A percentile compares a stretch with the other conserved stretches of the same genome.
These are phyloP conservation scores for Drosophila fuyamai DNA, from an alignment of 1,140 invertebrate species.

Conservation along the genomic window DNA sequence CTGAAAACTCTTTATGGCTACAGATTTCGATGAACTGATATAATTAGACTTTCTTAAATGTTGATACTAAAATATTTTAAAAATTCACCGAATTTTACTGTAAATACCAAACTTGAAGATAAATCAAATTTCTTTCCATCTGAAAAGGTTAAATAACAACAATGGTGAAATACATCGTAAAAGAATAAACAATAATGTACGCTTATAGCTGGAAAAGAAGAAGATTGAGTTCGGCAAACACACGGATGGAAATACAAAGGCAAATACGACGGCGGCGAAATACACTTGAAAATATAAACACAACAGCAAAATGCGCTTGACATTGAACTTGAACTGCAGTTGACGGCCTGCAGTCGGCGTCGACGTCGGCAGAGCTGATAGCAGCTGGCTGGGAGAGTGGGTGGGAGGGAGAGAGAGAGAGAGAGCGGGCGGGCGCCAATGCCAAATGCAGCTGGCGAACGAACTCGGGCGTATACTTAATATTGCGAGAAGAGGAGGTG, in stretches of 20 bases:
- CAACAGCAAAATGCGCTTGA: conserved; percentile 75
- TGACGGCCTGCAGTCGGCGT: conserved; percentile 25
- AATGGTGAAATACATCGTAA: conserved; percentile 46
- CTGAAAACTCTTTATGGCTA: too few species aligned
- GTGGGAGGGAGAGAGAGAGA: neutral
- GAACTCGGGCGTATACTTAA: conserved; percentile 43
- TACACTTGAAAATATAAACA: conserved; percentile 47
- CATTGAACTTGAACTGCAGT: conserved; percentile 83
- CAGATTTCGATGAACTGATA: too few species aligned
- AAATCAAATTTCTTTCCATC: conserved; percentile 28
- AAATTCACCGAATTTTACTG: neutral
- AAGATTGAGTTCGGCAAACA: conserved; percentile 13
- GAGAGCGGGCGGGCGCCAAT: conserved; percentile 8
- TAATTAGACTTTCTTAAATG: too few species aligned
- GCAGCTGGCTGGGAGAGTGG: conserved; percentile 2
- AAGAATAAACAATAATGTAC: conserved; percentile 60
- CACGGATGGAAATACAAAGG: conserved; percentile 42
- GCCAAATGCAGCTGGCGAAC: conserved; percentile 43
- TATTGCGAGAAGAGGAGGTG: neutral
- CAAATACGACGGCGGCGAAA: conserved; percentile 12
- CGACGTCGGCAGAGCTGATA: conserved; percentile 25
- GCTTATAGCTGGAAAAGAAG: conserved; percentile 35
- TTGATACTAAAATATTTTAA: too few species aligned
- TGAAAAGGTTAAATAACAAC: conserved; percentile 16
- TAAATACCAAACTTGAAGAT: conserved; percentile 16